These are phyloP conservation scores for Peromyscus californicus DNA, from an alignment of 2,113 vertebrate species.

Conservation along the genomic window DNA sequence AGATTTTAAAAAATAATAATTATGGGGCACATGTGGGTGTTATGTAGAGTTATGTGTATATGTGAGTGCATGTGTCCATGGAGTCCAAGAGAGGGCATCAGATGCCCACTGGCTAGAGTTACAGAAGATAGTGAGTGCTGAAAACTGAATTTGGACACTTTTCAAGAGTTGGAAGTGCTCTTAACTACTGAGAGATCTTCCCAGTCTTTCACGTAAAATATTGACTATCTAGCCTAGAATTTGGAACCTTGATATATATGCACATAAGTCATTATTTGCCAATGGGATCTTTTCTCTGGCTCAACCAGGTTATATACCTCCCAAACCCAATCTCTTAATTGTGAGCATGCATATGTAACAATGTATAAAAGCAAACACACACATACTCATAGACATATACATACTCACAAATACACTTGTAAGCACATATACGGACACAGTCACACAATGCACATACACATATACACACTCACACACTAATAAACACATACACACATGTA, in stretches of 20 bases:
- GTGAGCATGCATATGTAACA: not conserved
- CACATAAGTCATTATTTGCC: constrained; percentile 26
- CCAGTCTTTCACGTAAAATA: not conserved
- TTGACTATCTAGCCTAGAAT: not conserved
- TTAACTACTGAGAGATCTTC: not conserved
- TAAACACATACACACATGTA: not conserved
- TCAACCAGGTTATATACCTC: not conserved
- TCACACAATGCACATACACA: not conserved
- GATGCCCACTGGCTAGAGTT: not conserved
- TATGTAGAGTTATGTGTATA: not conserved
- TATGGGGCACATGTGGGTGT: not conserved
- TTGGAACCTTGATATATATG: not conserved
- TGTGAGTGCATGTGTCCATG: not conserved
- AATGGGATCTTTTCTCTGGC: not conserved
- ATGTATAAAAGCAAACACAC: not conserved
- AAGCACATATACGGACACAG: not conserved
- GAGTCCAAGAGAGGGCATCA: not conserved
- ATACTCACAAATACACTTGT: not conserved
- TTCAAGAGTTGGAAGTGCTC: not conserved
- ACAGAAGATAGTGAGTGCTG: not conserved
- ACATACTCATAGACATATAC: not conserved
- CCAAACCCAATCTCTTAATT: not conserved
- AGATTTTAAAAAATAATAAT: not conserved
- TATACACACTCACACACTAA: not conserved
- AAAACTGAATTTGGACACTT: not conserved